Percentiles rank a stretch among this genome's conserved stretches.
Evolutionary conservation across 2,797 vertebrate genomes (phyloP).

Genomic region (Cottoperca gobio): DNA sequence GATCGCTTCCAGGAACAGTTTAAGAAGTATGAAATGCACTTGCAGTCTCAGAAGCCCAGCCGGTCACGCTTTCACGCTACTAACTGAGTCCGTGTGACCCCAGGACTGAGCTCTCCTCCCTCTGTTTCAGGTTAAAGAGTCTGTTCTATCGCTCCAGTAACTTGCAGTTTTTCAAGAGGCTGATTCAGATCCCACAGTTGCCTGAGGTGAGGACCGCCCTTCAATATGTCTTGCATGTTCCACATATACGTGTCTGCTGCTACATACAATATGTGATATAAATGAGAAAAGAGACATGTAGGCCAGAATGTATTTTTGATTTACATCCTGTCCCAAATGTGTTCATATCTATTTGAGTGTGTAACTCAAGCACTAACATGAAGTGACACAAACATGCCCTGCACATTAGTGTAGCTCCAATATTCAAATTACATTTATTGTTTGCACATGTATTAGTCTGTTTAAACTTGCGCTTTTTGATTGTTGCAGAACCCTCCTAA

Average conservation of each 20-base stretch:
- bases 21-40: constrained; percentile 88
- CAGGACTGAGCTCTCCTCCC: constrained; percentile 26
- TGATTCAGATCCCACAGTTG: constrained; percentile 98
- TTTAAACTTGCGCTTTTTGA: background rate
- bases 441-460: no score
- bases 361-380: background rate
- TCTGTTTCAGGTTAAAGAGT: constrained; percentile 92
- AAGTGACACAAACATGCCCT: background rate
- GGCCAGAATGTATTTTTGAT: no score
- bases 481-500: constrained; percentile 93
- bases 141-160: constrained; percentile 98
- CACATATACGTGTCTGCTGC: background rate
- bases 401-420: background rate
- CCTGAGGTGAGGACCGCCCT: constrained; percentile 90
- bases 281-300: background rate
- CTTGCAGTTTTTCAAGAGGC: constrained; percentile 97
- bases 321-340: background rate
- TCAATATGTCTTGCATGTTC: background rate
- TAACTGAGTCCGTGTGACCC: constrained; percentile 1
- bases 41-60: constrained; percentile 10
- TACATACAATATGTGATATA: background rate
- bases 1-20: constrained; percentile 99
- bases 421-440: background rate
- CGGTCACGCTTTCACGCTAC: constrained; percentile 22
- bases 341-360: background rate